Base-by-base conservation (phyloP, 2,888 invertebrate species). In the Geotrupes spiniger region DNA sequence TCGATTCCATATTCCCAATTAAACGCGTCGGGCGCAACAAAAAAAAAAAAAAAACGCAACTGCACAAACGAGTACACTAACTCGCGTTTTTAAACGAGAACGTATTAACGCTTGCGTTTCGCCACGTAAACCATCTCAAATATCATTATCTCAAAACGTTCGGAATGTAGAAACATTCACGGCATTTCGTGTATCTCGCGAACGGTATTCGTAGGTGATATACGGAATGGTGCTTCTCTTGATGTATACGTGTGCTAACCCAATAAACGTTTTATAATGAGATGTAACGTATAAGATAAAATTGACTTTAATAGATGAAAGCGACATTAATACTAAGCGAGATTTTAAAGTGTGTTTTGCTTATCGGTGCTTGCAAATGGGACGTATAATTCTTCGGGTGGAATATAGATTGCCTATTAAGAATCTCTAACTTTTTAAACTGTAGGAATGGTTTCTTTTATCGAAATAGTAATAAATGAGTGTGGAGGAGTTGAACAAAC, bases 1-100 rank as follows among this genome's bases (percentile, higher is more conserved):
- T 31, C 16, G 36, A 36, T n/a, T n/a, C n/a, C n/a, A n/a, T 31
- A 33, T 21, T 33, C 14, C 46, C 39, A 46, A 46, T 46, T 46
- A 46, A 29, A 39, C 33, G 25, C 31, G 25, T n/a, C 11, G 33
- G 21, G 26, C n/a, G n/a, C n/a, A n/a, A n/a, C n/a, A n/a, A n/a
- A n/a, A n/a, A n/a, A n/a, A 21, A 27, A 14, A 11, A 39, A 39
- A 39, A 39, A 25, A 10, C 26, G n/a, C 5, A 26, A 39, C 21
- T 39, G 39, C 39, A 39, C 39, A 39, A 39, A 39, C 26, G n/a
- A n/a, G 14, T 21, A 39, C 21, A n/a, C 26, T 39, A 39, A 33
- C 33, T 14, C 26, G 14, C 39, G 25, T 26, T 39, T 39, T 39
- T 26, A 39, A 39, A 26, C 11, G 39, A 14, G 39, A 16, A 16